Base-by-base conservation (phyloP, 2,113 vertebrate species). In the Oostethus manadensis region DNA sequence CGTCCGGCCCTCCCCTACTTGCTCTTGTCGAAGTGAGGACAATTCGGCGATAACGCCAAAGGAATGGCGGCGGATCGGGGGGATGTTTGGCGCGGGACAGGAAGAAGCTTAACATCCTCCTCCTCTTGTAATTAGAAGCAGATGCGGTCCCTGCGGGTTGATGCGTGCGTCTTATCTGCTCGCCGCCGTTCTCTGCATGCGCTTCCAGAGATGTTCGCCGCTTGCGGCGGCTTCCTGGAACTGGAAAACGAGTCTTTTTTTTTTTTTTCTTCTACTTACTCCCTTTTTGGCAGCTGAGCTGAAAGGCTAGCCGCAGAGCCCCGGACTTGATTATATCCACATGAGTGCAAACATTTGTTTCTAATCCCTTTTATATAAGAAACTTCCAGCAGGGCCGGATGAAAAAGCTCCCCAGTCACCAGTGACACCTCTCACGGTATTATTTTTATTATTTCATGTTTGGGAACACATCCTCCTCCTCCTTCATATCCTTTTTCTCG, bases 291-390 rank as follows among this genome's bases (percentile, higher is more conserved):
- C 69, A 64, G 80, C 83, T 77, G 71, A 86, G 84, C 82, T 84
- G 83, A 84, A 81, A 73, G 74, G 73, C 74, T 68, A 43, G 80
- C 75, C 77, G 38, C 82, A 85, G 74, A 83, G 82, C 74, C 76
- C 73, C 56, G 69, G 78, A 78, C 81, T 76, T 88, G 86, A 86
- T 89, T 84, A 84, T 81, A 84, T 86, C 88, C 88, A 87, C 86
- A 88, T 87, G 85, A 88, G 78, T 82, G 75, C 76, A 86, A 86
- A 88, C 87, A 86, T 86, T 89, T 88, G 86, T 83, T 89, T 88
- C 86, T 83, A 88, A 89, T 88, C 71, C 72, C 59, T 82, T 81
- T 88, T 88, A 85, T 86, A 87, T 88, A 88, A 88, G 83, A 86
- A 80, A 82, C 86, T 88, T 90, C 84, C 84, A 87, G 67, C 72